Conservation (phyloP, 2,113 vertebrate species). For the Panthera leo region DNA sequence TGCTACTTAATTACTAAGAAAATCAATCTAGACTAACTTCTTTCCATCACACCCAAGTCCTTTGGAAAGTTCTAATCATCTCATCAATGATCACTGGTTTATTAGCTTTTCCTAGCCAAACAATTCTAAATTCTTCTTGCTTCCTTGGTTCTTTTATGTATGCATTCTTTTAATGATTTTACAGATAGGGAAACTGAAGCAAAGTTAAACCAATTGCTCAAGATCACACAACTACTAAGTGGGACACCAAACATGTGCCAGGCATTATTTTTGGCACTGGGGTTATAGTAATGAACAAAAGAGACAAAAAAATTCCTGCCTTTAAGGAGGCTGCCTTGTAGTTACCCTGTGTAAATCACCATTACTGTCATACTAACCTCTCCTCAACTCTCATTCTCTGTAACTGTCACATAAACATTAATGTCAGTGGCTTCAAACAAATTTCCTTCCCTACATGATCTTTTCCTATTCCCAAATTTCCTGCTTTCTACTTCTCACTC, state of each 20-base stretch:
- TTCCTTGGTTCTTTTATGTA: background rate
- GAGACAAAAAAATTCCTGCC: background rate
- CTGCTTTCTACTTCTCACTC: background rate
- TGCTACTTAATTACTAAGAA: background rate
- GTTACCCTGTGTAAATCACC: no score
- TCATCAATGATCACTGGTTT: background rate
- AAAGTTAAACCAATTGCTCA: background rate
- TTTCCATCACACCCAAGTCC: background rate
- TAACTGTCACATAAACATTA: background rate
- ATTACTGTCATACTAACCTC: background rate
- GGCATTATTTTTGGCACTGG: background rate
- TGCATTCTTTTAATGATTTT: background rate
- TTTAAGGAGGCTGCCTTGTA: no score
- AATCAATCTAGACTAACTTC: background rate
- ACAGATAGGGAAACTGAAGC: background rate
- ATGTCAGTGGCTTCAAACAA: background rate
- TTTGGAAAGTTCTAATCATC: background rate
- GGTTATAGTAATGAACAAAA: background rate
- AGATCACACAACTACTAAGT: background rate
- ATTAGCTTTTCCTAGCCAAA: background rate
- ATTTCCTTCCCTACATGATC: accelerated
- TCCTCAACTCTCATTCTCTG: background rate
- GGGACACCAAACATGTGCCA: background rate
- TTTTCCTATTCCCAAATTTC: background rate
- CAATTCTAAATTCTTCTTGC: background rate